These are phyloP conservation scores for Merodon equestris DNA, from an alignment of 2,888 invertebrate species.

Conservation along the genomic window DNA sequence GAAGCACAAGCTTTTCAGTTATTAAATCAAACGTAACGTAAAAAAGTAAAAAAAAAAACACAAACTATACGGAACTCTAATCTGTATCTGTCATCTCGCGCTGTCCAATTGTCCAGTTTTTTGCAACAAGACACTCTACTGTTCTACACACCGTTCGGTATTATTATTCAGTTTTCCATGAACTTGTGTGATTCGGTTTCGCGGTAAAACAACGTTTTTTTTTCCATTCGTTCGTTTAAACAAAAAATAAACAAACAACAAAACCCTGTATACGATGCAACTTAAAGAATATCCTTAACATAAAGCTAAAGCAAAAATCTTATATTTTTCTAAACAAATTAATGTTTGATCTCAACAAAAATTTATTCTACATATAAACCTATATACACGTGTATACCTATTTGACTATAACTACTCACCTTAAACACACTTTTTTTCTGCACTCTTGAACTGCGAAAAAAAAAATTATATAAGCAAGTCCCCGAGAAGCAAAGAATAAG, in stretches of 20 bases:
- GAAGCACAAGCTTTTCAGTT: constrained; percentile 67
- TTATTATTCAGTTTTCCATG: constrained; percentile 10
- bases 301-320: too few species aligned
- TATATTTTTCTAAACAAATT: constrained; percentile 67
- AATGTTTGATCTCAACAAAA: constrained; percentile 51
- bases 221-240: too few species aligned
- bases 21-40: constrained; percentile 16
- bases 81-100: not conserved
- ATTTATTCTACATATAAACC: constrained; percentile 27
- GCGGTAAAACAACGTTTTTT: constrained; percentile 35
- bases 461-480: constrained; percentile 17
- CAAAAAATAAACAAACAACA: too few species aligned
- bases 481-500: constrained; percentile 44
- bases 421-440: constrained; percentile 57
- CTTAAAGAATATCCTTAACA: constrained; percentile 49
- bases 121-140: constrained; percentile 41
- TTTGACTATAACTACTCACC: constrained; percentile 57
- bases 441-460: constrained; percentile 58
- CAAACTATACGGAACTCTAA: not conserved
- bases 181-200: constrained; percentile 62
- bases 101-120: not conserved
- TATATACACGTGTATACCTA: constrained; percentile 66
- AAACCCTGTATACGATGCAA: constrained; percentile 73
- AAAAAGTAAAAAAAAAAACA: too few species aligned
- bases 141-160: constrained; percentile 57